A percentile compares a stretch with the other conserved stretches of the same genome.
These are phyloP conservation scores for Taxidea taxus DNA, from an alignment of 2,113 vertebrate species.

Conservation along the genomic window DNA sequence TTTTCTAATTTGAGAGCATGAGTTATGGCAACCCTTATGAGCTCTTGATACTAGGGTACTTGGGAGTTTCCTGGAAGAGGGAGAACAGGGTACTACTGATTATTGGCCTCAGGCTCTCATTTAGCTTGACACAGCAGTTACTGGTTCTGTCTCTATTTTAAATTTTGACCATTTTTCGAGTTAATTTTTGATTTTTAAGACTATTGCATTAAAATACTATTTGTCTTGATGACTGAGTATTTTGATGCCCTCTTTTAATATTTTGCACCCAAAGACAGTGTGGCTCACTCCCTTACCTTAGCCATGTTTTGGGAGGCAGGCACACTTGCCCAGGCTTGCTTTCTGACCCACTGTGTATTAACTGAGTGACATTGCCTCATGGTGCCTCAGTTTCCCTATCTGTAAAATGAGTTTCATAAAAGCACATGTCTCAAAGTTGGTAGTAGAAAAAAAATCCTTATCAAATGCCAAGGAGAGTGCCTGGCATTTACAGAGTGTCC, in stretches of 20 bases:
- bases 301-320: neutral
- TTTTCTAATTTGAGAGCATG: neutral
- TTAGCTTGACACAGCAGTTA: neutral
- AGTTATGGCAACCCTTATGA: neutral
- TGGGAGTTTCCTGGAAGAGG: neutral
- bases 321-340: neutral
- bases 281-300: neutral
- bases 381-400: neutral
- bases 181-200: neutral
- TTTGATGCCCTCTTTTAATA: neutral
- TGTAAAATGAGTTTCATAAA: neutral
- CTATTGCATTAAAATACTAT: neutral
- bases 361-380: neutral
- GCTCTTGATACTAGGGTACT: neutral
- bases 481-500: neutral
- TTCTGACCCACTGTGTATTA: neutral
- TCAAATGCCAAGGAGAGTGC: neutral
- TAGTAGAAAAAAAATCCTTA: neutral
- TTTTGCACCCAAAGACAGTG: neutral
- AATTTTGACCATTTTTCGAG: neutral
- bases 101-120: neutral
- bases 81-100: neutral
- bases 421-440: neutral
- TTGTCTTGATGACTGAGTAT: neutral
- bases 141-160: constrained; percentile 3